Percentiles rank a stretch among this genome's conserved stretches.
phyloP scores from a whole-genome alignment of 2,888 invertebrate genomes.

The Auanema sp. region DNA sequence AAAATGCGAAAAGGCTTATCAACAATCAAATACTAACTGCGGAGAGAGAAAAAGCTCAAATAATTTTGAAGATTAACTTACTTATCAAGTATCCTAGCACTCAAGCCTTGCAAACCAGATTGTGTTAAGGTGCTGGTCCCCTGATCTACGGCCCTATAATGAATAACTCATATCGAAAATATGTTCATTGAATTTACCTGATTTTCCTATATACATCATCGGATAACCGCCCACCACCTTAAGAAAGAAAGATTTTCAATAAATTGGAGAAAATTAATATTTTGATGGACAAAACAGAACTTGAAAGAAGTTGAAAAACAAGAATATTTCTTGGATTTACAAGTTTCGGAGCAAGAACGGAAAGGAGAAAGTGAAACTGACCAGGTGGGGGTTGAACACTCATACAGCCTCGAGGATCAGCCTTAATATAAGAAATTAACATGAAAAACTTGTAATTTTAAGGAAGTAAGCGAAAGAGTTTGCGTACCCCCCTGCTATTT shows the following conservation, averaged over 20 bases:
- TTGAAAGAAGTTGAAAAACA: not conserved
- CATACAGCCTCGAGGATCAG: conserved; percentile 13
- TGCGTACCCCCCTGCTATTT: not conserved
- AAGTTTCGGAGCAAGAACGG: not conserved
- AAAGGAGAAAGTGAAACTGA: conserved; percentile 16
- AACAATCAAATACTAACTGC: not conserved
- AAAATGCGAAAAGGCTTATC: too few species aligned
- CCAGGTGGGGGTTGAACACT: conserved; percentile 41
- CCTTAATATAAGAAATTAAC: too few species aligned
- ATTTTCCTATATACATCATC: conserved; percentile 60
- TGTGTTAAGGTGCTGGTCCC: conserved; percentile 60
- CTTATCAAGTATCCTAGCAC: conserved; percentile 59
- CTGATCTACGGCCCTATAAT: conserved; percentile 54
- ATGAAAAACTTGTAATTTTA: not conserved
- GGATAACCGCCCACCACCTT: conserved; percentile 48
- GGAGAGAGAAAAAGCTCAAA: conserved; percentile 1
- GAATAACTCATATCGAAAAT: not conserved
- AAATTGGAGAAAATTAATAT: conserved; percentile 3
- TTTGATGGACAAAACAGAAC: not conserved
- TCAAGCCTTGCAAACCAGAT: conserved; percentile 56
- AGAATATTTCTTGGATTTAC: conserved; percentile 4
- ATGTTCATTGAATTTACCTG: conserved; percentile 8
- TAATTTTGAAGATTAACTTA: conserved; percentile 21
- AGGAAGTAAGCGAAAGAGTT: not conserved
- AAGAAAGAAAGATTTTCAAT: conserved; percentile 8